Evolutionary conservation across 2,888 invertebrate genomes (phyloP).

Genomic region (Pyrrhia umbra): DNA sequence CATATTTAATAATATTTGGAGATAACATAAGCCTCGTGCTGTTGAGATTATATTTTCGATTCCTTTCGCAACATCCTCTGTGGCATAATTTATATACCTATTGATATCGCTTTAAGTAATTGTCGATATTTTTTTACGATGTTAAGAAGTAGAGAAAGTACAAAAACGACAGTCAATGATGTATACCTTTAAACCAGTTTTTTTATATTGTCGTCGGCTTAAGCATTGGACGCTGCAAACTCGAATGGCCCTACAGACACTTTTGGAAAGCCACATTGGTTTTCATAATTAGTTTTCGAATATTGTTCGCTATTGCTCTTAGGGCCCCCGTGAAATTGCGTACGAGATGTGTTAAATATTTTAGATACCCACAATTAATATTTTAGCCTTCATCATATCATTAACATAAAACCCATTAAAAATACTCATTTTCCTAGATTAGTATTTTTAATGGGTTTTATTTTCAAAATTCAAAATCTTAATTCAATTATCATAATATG

Average conservation of each 20-base stretch:
- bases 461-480: no score
- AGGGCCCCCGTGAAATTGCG: not conserved
- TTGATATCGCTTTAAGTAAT: conserved; percentile 13
- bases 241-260: not conserved
- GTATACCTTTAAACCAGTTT: not conserved
- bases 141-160: not conserved
- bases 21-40: conserved; percentile 6
- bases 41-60: conserved; percentile 8
- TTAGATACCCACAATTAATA: no score
- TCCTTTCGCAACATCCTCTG: conserved; percentile 9
- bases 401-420: no score
- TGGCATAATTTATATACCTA: conserved; percentile 12
- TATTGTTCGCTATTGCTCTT: not conserved
- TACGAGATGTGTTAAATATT: not conserved
- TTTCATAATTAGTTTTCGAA: not conserved
- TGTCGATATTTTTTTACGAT: not conserved
- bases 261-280: not conserved
- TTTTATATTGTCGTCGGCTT: no score
- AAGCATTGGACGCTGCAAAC: not conserved
- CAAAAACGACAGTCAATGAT: not conserved
- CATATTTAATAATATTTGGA: not conserved
- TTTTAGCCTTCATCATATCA: no score
- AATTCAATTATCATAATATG: no score
- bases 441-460: no score
- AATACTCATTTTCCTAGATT: no score